phyloP scores from a whole-genome alignment of 2,888 invertebrate genomes.

The Drosophila maculinotata region DNA sequence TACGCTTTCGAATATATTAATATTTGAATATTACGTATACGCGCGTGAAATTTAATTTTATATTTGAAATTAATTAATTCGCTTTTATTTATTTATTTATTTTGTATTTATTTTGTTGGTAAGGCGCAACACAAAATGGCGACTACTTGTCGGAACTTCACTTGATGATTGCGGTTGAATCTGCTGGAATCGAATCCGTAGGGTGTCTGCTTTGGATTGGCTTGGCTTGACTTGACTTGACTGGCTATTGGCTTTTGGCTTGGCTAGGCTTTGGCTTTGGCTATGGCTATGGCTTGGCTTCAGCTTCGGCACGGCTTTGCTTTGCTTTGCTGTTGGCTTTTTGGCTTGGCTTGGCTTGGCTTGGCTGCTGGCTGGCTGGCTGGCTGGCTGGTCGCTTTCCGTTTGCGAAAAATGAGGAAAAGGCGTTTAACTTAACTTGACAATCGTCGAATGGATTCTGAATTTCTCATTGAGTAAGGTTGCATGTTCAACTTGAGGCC shows the following conservation, averaged over 20 bases:
- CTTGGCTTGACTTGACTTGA: slow-evolving; percentile 13
- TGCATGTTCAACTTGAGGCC: slow-evolving; percentile 56
- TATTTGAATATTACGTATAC: slow-evolving; percentile 56
- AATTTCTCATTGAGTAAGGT: slow-evolving; percentile 83
- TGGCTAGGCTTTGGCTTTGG: slow-evolving; percentile 14
- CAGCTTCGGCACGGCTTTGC: slow-evolving; percentile 25
- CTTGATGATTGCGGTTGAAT: slow-evolving; percentile 14
- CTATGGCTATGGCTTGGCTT: slow-evolving; percentile 30
- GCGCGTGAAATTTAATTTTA: slow-evolving; percentile 28
- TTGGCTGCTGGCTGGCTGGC: slow-evolving; percentile 26
- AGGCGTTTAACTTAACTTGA: slow-evolving; percentile 81
- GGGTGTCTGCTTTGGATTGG: neutral
- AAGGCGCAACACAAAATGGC: slow-evolving; percentile 58
- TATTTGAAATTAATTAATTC: slow-evolving; percentile 12
- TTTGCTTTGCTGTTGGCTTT: slow-evolving; percentile 22
- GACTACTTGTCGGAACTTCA: slow-evolving; percentile 47
- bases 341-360: slow-evolving; percentile 25
- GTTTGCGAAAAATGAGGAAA: slow-evolving; percentile 71
- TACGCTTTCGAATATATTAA: slow-evolving; percentile 13
- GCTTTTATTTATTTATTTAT: slow-evolving; percentile 9
- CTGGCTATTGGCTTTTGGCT: slow-evolving; percentile 17
- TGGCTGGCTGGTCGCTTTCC: slow-evolving; percentile 47
- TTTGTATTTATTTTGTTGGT: slow-evolving; percentile 8
- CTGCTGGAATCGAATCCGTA: neutral
- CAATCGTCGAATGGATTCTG: slow-evolving; percentile 83